phyloP scores from a whole-genome alignment of 2,797 vertebrate genomes.

The Toxotes lorentzi region DNA sequence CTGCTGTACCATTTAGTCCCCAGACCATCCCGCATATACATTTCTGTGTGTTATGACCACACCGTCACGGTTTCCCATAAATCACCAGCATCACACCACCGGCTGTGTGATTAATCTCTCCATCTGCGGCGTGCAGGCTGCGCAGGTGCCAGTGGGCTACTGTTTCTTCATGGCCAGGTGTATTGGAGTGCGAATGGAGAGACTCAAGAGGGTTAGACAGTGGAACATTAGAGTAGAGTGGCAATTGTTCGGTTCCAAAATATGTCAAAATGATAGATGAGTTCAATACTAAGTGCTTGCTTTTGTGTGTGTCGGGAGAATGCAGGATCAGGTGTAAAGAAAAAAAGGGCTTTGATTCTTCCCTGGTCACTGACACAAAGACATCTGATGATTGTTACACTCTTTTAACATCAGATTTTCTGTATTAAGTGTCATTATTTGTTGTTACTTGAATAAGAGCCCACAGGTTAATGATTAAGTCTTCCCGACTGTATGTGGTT shows the following conservation, averaged over 20 bases:
- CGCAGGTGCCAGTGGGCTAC: conserved; percentile 71
- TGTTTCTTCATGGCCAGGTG: conserved; percentile 77
- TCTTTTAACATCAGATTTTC: background rate
- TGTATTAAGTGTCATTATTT: background rate
- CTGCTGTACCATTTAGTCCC: conserved; percentile 55
- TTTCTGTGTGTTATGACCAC: conserved; percentile 78
- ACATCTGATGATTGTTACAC: conserved; percentile 27
- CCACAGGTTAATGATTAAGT: background rate
- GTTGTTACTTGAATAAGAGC: background rate
- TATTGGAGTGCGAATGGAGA: conserved; percentile 37
- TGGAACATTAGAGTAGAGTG: conserved; percentile 67
- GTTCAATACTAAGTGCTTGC: conserved; percentile 40
- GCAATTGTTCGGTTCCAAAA: conserved; percentile 74
- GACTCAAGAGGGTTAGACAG: conserved; percentile 43
- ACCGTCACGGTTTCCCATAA: conserved; percentile 70
- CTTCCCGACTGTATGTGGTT: background rate
- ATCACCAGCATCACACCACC: conserved; percentile 70
- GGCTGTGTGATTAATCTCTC: conserved; percentile 72
- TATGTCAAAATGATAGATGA: conserved; percentile 80
- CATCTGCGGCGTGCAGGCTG: conserved; percentile 67
- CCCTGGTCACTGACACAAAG: conserved; percentile 51
- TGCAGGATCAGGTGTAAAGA: conserved; percentile 45
- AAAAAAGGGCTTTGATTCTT: conserved; percentile 41
- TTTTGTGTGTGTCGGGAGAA: conserved; percentile 46
- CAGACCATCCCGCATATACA: conserved; percentile 66